Evolutionary conservation across 1,140 invertebrate genomes (phyloP), one percentile per base, ranked within the genome.

Genomic region (Hylaeus volcanicus): DNA sequence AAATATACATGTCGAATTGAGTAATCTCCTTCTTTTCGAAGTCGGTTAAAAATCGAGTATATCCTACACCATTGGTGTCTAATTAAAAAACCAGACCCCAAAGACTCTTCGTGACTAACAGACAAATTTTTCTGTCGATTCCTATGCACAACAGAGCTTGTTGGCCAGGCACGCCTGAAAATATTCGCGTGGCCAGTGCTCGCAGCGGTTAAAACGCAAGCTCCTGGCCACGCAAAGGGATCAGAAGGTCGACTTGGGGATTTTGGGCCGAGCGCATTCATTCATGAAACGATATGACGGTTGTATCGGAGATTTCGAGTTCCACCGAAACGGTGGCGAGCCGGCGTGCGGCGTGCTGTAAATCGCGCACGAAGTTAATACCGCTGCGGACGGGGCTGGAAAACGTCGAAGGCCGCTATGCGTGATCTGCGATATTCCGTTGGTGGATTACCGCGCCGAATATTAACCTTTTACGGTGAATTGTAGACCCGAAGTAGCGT

Each of bases 381-480:
- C 79, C 73, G 64, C 70, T 64, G 79, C 79, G 53, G 79, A 75
- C 73, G 39, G 64, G 78, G 43, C 12, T 74, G 78, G 73, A 69
- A 69, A 86, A 86, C 81, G 84, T 85, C 71, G 72, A 86, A 85
- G 84, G 74, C 74, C 84, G 81, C 12, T 53, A 53, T n/a, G 71
- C 76, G 60, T 84, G 73, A 74, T 74, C 73, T 55, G 73, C 79
- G 79, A 81, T 76, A 69, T 77, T 81, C 66, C 79, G 74, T 70
- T 61, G 74, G 41, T 71, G 79, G 79, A 81, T 81, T 81, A 81
- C 48, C 51, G 43, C 5, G 39, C 45, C 60, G 79, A 70, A 77
- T 77, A 81, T 81, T 81, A 77, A 81, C 79, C 76, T 74, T 80
- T 74, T 66, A 74, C 78, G 71, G 70, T 79, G 76, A 79, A 79